Evolutionary conservation across 2,113 vertebrate genomes (phyloP), one percentile per base, ranked within the genome.

Genomic region (Propithecus coquereli): DNA sequence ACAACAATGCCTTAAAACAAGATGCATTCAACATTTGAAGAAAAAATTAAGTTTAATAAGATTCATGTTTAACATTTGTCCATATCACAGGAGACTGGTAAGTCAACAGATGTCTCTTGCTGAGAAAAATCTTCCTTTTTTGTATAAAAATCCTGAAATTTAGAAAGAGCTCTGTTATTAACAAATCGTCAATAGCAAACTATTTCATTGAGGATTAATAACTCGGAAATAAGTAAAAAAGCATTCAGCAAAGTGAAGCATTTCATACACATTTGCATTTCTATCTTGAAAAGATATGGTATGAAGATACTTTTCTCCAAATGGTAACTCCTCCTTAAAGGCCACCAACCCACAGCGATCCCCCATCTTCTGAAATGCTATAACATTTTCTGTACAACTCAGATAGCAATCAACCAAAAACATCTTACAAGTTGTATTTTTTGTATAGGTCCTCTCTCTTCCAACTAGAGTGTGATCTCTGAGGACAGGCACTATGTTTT

Each of bases 61-160:
- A 77, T 66, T 90, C 22, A 9, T 94, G 50, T 40, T 90, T 40
- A 65, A 43, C 47, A 92, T 73, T 40, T 85, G 61, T 22, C 54
- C 71, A 30, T 68, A 73, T 54, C 32, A 47, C 7, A 86, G 37
- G 20, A 92, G 79, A 59, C 18, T 40, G 65, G 6, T 90, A 57
- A 65, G 52, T 96, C 91, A 98, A 66, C 43, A 97, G 7, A 81
- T 77, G 85, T 74, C 32, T 89, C 85, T 74, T 85, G 80, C 88
- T 82, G 81, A 86, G 91, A 73, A 83, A 94, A 88, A 18, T 12
- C 66, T 86, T 97, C 90, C 22, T 91, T 94, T 34, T 95, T 91
- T 10, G 6, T 16, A 76, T 54, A 27, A 83, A 68, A 81, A 92
- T 86, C 37, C 98, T 98, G 97, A 92, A 98, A 98, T 61, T 80